Evolutionary conservation across 53 echinoderm and acorn worm species (phyloP).

Genomic region (Arbacia lixula): DNA sequence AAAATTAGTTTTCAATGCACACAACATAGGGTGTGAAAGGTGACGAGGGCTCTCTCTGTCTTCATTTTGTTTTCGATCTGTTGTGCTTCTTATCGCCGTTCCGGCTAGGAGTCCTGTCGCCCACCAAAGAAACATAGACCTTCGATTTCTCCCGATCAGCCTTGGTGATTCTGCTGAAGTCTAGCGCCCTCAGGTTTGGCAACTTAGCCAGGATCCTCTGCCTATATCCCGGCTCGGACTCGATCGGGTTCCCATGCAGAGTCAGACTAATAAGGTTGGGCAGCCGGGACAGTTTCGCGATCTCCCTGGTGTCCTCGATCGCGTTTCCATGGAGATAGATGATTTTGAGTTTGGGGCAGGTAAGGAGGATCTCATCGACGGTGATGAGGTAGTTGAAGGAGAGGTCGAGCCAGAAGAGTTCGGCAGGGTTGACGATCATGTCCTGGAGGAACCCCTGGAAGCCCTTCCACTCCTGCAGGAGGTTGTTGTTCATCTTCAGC

Average conservation of each 20-base stretch:
- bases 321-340: slow-evolving; percentile 96
- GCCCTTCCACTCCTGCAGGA: slow-evolving; percentile 79
- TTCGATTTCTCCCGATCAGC: slow-evolving; percentile 72
- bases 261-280: slow-evolving; percentile 72
- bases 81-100: slow-evolving; percentile 1
- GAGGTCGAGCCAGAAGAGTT: slow-evolving; percentile 86
- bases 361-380: slow-evolving; percentile 74
- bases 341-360: slow-evolving; percentile 83
- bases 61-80: slow-evolving; percentile 1
- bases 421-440: slow-evolving; percentile 61
- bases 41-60: no score
- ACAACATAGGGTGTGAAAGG: no score
- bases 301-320: slow-evolving; percentile 69
- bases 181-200: slow-evolving; percentile 81
- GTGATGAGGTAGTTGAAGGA: slow-evolving; percentile 84
- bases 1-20: no score
- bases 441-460: slow-evolving; percentile 66
- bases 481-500: slow-evolving; percentile 90
- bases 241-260: slow-evolving; percentile 88
- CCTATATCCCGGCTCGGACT: slow-evolving; percentile 74
- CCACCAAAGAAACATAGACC: slow-evolving; percentile 48
- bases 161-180: slow-evolving; percentile 86
- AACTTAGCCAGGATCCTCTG: slow-evolving; percentile 73
- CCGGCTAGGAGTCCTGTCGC: slow-evolving; percentile 12
- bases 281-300: slow-evolving; percentile 76